These are phyloP conservation scores for Gryon sp. DNA, from an alignment of 1,140 invertebrate genomes.

Conservation along the genomic window DNA sequence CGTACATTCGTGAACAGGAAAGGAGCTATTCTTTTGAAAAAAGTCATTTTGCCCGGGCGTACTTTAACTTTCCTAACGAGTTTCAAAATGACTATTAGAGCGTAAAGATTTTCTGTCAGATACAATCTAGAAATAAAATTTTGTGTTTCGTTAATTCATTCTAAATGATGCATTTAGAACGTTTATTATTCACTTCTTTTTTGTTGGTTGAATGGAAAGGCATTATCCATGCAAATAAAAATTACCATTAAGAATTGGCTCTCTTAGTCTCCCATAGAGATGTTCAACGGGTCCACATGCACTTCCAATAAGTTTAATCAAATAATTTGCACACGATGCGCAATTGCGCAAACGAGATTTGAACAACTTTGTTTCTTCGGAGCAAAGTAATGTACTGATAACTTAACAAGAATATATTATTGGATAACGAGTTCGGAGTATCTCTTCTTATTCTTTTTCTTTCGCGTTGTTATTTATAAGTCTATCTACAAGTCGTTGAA, in stretches of 20 bases:
- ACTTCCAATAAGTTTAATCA: too few relatives aligned
- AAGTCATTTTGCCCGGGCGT: slow-evolving; percentile 31
- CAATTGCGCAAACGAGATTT: too few relatives aligned
- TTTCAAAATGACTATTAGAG: slow-evolving; percentile 35
- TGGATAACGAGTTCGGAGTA: too few relatives aligned
- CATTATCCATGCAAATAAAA: slow-evolving; percentile 19
- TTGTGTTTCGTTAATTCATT: neutral
- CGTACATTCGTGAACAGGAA: slow-evolving; percentile 38
- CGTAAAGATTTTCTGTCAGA: neutral
- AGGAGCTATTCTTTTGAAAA: slow-evolving; percentile 38
- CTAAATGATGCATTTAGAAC: too few relatives aligned
- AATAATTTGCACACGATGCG: too few relatives aligned
- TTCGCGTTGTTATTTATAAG: too few relatives aligned
- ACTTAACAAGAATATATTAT: too few relatives aligned
- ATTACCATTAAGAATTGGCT: slow-evolving; percentile 40
- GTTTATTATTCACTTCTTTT: neutral
- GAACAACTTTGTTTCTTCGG: too few relatives aligned
- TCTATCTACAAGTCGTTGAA: neutral
- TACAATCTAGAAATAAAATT: neutral
- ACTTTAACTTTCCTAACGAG: slow-evolving; percentile 55
- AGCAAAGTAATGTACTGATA: too few relatives aligned
- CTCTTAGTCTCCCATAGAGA: slow-evolving; percentile 21
- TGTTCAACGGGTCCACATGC: slow-evolving; percentile 24
- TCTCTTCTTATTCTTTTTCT: too few relatives aligned
- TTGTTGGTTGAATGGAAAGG: neutral